A percentile compares a stretch with the other conserved stretches of the same genome.
Evolutionary conservation across 2,113 vertebrate genomes (phyloP).

Genomic region (Chaetops frenatus): DNA sequence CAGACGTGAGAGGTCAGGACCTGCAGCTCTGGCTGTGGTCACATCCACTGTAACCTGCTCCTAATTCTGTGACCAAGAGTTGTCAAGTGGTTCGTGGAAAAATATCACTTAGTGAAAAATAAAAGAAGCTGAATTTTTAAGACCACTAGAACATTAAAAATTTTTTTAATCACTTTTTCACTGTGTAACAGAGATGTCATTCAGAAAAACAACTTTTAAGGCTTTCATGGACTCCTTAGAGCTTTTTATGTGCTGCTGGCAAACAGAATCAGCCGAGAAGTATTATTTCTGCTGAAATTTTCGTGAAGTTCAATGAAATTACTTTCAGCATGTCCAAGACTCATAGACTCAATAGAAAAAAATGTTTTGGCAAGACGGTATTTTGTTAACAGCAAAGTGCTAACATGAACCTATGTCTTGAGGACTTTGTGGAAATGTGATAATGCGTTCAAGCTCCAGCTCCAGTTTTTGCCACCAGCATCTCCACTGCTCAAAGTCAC

Average conservation of each 20-base stretch:
- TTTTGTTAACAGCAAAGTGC: not conserved
- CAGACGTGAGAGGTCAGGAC: not conserved
- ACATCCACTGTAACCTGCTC: not conserved
- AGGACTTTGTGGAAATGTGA: not conserved
- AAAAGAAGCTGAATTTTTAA: not conserved
- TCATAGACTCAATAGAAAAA: not conserved
- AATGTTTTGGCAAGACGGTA: not conserved
- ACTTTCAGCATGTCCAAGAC: not conserved
- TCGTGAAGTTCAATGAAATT: not conserved
- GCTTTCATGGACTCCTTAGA: not conserved
- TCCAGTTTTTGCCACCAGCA: not conserved
- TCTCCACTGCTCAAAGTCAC: not conserved
- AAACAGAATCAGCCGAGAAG: not conserved
- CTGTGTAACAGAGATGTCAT: not conserved
- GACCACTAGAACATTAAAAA: not conserved
- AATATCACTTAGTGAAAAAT: not conserved
- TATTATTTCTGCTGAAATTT: not conserved
- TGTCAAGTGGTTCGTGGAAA: not conserved
- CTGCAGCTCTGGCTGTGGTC: not conserved
- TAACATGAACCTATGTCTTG: not conserved
- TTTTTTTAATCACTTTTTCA: not conserved
- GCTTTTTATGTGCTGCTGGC: not conserved
- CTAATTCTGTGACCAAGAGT: not conserved
- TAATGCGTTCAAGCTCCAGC: not conserved
- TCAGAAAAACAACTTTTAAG: not conserved